Evolutionary conservation across 2,888 invertebrate genomes (phyloP), one percentile per base, ranked within the genome.

Genomic region (Pterobdella sp.): DNA sequence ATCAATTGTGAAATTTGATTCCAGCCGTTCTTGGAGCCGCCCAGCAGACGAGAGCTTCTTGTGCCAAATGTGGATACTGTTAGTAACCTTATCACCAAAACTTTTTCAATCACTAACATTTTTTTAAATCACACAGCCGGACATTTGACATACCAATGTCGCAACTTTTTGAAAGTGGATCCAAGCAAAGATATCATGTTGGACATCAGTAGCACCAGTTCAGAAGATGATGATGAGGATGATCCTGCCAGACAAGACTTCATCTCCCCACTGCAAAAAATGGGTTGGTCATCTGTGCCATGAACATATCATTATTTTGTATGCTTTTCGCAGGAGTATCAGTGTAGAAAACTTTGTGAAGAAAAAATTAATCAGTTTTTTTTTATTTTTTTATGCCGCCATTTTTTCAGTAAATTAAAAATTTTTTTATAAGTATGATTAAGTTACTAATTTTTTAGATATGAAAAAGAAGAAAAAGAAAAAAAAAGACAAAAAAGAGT

Each of bases 161-260:
- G 94, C 79, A 96, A 96, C 84, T 94, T 95, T 83, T 89, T 94
- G 74, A 92, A 94, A 87, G 84, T 94, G 35, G 93, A 95, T 81
- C 94, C 94, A 0, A 90, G 92, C 81, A 93, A 92, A 82, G 94
- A 94, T 81, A 81, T 84, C 79, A 90, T 95, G 1, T 84, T 95
- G 73, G 95, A 95, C 82, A 92, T 95, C 0, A 93, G 93, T 81
- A 94, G 94, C 79, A 95, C 94, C 2, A 94, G 93, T 79, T 93
- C 93, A 75, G 93, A 93, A 79, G 90, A 90, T 32, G 82, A 82
- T 72, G 82, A 82, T 72, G 86, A 78, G 1, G 92, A 91, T 81
- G 86, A 79, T 1, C 37, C 36, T 22, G 37, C 36, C 37, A 42
- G 22, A 29, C 22, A 67, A 34, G 36, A n/a, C 42, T 37, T n/a